phyloP scores from a whole-genome alignment of 2,797 vertebrate species.

The Diglossa cyanea region DNA sequence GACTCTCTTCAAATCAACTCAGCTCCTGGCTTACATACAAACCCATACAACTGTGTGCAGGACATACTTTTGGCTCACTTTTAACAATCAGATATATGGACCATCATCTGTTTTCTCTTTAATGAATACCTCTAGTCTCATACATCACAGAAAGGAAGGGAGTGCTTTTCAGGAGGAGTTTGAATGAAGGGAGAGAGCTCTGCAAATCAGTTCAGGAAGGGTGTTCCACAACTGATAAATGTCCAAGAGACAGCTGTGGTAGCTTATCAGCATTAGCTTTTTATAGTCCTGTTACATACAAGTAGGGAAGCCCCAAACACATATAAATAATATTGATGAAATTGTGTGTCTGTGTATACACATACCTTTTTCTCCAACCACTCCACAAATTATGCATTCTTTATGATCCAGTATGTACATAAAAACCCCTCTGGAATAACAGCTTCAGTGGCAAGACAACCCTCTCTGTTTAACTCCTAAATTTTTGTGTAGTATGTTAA shows the following conservation, averaged over 20 bases:
- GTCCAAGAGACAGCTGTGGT: background rate
- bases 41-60: background rate
- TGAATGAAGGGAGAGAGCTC: background rate
- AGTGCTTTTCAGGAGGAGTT: background rate
- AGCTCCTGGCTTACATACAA: background rate
- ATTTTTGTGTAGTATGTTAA: background rate
- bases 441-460: background rate
- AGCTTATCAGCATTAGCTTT: conserved; percentile 4
- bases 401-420: background rate
- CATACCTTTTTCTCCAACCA: background rate
- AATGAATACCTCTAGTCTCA: background rate
- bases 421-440: background rate
- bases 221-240: background rate
- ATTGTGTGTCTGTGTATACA: fast-evolving
- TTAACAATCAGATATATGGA: background rate
- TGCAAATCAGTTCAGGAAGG: background rate
- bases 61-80: background rate
- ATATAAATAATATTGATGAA: background rate
- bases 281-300: background rate
- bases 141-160: background rate
- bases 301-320: background rate
- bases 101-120: background rate
- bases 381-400: background rate
- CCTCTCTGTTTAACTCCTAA: background rate
- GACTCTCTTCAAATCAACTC: background rate